Conservation (phyloP, 2,888 invertebrate genomes). For the Lasioglossum villosulum region DNA sequence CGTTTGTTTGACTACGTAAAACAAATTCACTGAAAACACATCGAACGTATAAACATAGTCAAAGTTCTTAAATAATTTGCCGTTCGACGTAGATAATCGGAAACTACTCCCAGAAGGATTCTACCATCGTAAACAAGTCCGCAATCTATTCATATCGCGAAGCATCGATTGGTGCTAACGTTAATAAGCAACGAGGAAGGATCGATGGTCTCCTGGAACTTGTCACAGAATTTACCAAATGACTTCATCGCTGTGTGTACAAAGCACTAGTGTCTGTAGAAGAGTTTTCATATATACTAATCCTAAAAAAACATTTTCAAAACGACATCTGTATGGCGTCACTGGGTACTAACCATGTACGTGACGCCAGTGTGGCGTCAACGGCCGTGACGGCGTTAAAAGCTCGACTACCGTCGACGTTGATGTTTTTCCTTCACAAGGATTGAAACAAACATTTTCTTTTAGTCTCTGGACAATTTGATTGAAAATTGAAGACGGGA, state of each 20-base stretch:
- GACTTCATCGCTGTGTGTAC: not conserved
- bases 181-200: not conserved
- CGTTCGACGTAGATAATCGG: not conserved
- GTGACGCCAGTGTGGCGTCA: not conserved
- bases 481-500: not conserved
- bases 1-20: not conserved
- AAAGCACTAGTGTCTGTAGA: not conserved
- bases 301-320: not conserved
- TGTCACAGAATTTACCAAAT: not conserved
- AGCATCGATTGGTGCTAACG: not conserved
- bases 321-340: not conserved
- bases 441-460: too few relatives aligned
- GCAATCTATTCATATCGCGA: slow-evolving; percentile 7
- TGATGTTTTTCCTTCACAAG: not conserved
- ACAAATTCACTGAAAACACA: not conserved
- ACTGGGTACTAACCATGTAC: not conserved
- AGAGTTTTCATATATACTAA: not conserved
- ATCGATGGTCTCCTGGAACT: slow-evolving; percentile 5
- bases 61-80: not conserved
- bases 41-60: not conserved
- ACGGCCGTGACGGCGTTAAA: not conserved
- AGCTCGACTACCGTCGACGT: not conserved
- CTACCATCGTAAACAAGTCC: not conserved
- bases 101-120: not conserved
- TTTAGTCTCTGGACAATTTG: not conserved